phyloP scores from a whole-genome alignment of 2,113 vertebrate genomes.

The Planiliza haematocheilus region DNA sequence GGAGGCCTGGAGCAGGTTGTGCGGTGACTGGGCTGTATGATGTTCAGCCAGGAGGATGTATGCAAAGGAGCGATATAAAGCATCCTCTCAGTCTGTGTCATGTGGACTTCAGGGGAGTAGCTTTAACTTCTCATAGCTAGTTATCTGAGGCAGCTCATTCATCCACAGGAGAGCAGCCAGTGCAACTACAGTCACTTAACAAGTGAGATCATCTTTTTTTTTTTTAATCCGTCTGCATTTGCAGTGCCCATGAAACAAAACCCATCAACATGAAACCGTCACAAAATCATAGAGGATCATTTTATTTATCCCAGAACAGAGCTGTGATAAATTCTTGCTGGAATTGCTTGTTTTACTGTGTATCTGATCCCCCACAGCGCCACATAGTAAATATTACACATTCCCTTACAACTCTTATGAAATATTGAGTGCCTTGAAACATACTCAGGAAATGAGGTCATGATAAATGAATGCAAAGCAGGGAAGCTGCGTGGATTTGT shows the following conservation, averaged over 20 bases:
- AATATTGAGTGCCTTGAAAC: conserved; percentile 69
- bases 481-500: conserved; percentile 29
- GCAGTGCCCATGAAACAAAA: conserved; percentile 8
- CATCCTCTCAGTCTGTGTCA: conserved; percentile 2
- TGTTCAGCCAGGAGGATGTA: conserved; percentile 57
- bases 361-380: conserved; percentile 14
- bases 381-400: conserved; percentile 56
- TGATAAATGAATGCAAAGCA: conserved; percentile 58
- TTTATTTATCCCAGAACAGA: conserved; percentile 31
- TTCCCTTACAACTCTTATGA: conserved; percentile 58
- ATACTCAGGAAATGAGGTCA: conserved; percentile 64
- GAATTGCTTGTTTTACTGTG: conserved; percentile 15
- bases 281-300: conserved; percentile 13
- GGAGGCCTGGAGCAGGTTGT: conserved; percentile 27
- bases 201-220: not conserved
- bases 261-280: conserved; percentile 8
- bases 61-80: conserved; percentile 34
- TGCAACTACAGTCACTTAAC: conserved; percentile 11
- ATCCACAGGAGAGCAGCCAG: not conserved
- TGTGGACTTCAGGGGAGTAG: not conserved
- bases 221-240: not conserved
- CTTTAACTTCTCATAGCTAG: not conserved
- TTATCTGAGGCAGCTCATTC: conserved; percentile 9
- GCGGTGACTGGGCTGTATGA: conserved; percentile 37
- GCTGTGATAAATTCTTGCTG: conserved; percentile 27